A percentile compares a stretch with the other conserved stretches of the same genome.
These are phyloP conservation scores for Plutomurus gul DNA, from an alignment of 1,140 invertebrate species.

Conservation along the genomic window DNA sequence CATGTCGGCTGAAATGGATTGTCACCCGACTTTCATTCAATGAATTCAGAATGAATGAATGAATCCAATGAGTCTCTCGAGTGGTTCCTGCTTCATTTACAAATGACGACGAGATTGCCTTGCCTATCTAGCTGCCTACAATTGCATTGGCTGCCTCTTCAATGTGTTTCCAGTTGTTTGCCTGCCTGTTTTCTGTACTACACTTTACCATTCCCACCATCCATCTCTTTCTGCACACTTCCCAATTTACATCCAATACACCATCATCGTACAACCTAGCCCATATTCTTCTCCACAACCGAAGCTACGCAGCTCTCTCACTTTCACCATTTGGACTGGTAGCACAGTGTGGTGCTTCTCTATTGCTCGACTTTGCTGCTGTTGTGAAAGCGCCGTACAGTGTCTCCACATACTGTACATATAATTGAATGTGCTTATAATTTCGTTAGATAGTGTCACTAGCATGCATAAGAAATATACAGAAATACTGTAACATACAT, in stretches of 20 bases:
- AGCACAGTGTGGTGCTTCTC: too few relatives aligned
- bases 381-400: too few relatives aligned
- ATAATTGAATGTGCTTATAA: too few relatives aligned
- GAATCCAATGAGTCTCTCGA: slow-evolving; percentile 29
- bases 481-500: too few relatives aligned
- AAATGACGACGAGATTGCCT: slow-evolving; percentile 28
- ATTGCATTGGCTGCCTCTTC: slow-evolving; percentile 8
- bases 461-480: too few relatives aligned
- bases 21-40: slow-evolving; percentile 23
- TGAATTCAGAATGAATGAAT: slow-evolving; percentile 31
- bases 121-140: background rate
- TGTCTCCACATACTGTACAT: too few relatives aligned
- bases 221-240: background rate
- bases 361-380: too few relatives aligned
- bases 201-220: background rate
- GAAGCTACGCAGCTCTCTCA: background rate
- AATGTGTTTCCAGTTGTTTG: slow-evolving; percentile 23
- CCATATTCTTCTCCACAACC: too few relatives aligned
- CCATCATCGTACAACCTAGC: background rate
- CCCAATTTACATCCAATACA: slow-evolving; percentile 3
- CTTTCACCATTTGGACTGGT: too few relatives aligned
- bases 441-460: too few relatives aligned
- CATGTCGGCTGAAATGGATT: slow-evolving; percentile 22
- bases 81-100: slow-evolving; percentile 29
- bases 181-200: background rate